Percentiles rank a stretch among this genome's conserved stretches.
Conservation (phyloP, 2,113 vertebrate species). For the Sturnira hondurensis region DNA sequence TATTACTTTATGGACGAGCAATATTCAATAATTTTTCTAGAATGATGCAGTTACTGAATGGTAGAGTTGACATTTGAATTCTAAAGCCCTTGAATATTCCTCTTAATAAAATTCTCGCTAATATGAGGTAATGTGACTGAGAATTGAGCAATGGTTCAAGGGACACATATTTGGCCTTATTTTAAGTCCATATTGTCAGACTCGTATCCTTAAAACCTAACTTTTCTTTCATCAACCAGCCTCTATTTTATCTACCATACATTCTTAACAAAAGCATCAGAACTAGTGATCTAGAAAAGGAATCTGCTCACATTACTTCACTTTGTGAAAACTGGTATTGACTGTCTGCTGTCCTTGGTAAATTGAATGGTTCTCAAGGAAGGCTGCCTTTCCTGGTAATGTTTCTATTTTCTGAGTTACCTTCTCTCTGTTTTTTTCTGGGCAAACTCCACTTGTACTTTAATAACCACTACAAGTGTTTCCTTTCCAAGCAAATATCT, state of each 20-base stretch:
- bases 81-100: neutral
- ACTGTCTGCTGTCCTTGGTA: neutral
- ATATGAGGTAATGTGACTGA: neutral
- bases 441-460: neutral
- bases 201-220: neutral
- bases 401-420: neutral
- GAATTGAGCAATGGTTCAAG: neutral
- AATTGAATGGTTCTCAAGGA: neutral
- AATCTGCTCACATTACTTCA: neutral
- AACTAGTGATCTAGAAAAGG: neutral
- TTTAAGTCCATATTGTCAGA: neutral
- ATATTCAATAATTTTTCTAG: constrained; percentile 12
- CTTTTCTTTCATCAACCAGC: neutral
- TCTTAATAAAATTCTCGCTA: neutral
- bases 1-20: neutral
- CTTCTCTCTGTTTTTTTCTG: neutral
- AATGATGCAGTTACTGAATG: neutral
- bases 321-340: neutral
- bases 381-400: neutral
- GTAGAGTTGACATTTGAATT: neutral
- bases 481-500: neutral
- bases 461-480: neutral
- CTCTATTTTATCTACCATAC: neutral
- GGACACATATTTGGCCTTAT: neutral
- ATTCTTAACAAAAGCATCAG: neutral